Conservation (phyloP, 2,888 invertebrate species). For the Apodemia hepburni region DNA sequence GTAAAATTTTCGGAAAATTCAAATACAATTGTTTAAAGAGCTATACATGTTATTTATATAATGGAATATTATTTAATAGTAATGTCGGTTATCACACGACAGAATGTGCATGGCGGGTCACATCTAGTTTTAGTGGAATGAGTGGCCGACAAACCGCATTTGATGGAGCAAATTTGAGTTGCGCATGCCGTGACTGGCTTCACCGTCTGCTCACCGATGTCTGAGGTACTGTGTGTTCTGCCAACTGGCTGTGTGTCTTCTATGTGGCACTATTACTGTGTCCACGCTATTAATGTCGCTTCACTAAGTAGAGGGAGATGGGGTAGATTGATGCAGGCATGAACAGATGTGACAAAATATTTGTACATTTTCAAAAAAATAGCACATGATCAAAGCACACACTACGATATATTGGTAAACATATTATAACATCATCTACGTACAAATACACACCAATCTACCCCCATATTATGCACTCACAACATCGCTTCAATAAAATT, state of each 20-base stretch:
- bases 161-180: conserved; percentile 75
- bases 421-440: conserved; percentile 21
- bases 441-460: conserved; percentile 52
- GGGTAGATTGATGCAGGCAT: conserved; percentile 62
- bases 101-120: conserved; percentile 71
- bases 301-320: conserved; percentile 52
- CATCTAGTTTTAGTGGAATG: conserved; percentile 76
- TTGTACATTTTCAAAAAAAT: conserved; percentile 11
- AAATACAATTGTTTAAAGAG: background rate
- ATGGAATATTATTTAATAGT: conserved; percentile 1
- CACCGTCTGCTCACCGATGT: conserved; percentile 70
- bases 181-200: conserved; percentile 77
- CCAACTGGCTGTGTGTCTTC: conserved; percentile 70
- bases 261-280: conserved; percentile 58
- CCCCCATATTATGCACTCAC: conserved; percentile 45
- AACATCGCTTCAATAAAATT: conserved; percentile 19
- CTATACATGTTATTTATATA: conserved; percentile 5
- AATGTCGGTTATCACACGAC: conserved; percentile 39
- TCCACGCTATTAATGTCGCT: conserved; percentile 66
- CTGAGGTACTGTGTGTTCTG: conserved; percentile 68
- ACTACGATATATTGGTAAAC: conserved; percentile 14
- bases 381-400: conserved; percentile 17
- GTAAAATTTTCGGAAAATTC: background rate
- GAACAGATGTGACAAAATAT: conserved; percentile 20
- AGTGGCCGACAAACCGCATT: conserved; percentile 79